Evolutionary conservation across 2,888 invertebrate genomes (phyloP).

Genomic region (Phoenoteleia sp.): DNA sequence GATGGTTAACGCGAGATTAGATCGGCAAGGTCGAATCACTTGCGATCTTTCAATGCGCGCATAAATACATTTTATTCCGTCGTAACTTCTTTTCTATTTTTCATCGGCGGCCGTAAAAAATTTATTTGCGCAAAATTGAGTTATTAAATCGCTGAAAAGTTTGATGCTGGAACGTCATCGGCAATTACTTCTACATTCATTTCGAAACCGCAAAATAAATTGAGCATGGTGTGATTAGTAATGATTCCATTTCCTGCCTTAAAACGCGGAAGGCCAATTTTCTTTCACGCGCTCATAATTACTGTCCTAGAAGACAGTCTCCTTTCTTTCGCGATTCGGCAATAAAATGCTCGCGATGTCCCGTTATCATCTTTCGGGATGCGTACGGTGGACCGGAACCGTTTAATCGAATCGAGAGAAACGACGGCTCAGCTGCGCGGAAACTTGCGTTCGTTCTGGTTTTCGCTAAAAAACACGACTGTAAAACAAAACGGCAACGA

Average conservation of each 20-base stretch:
- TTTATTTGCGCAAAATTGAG: conserved; percentile 26
- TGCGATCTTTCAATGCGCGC: neutral
- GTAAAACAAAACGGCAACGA: conserved; percentile 64
- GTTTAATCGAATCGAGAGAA: conserved; percentile 71
- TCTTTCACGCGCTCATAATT: conserved; percentile 72
- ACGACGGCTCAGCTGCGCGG: conserved; percentile 71
- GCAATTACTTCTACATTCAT: conserved; percentile 53
- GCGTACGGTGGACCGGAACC: conserved; percentile 77
- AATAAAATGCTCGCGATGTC: conserved; percentile 73
- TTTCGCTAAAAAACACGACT: conserved; percentile 47
- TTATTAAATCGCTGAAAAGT: conserved; percentile 39
- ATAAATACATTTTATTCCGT: neutral
- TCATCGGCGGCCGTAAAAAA: neutral
- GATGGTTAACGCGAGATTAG: conserved; percentile 47
- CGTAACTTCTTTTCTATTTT: neutral
- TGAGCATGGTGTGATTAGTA: conserved; percentile 68
- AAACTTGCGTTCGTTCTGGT: conserved; percentile 70
- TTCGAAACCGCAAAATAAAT: conserved; percentile 68
- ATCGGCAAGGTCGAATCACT: conserved; percentile 33
- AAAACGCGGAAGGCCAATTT: conserved; percentile 67
- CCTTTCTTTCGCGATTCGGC: conserved; percentile 73
- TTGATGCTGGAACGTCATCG: conserved; percentile 23
- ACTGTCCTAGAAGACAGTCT: conserved; percentile 69
- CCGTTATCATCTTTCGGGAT: conserved; percentile 76
- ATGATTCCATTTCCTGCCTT: conserved; percentile 69